phyloP scores from a whole-genome alignment of 2,888 invertebrate species.

The Saturnia japonica region DNA sequence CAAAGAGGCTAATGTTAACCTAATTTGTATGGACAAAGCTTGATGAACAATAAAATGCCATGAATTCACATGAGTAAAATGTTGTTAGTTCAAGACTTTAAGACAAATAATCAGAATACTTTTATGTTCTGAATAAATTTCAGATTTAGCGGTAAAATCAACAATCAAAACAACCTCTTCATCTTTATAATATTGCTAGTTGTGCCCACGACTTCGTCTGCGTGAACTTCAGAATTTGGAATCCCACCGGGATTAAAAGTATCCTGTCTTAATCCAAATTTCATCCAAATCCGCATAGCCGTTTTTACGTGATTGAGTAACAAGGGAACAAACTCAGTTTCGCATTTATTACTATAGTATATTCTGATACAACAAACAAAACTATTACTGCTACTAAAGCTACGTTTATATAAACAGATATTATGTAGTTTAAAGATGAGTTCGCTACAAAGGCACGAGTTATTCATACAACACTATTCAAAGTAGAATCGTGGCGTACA shows the following conservation, averaged over 20 bases:
- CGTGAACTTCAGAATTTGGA: too few relatives aligned
- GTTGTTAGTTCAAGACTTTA: background rate
- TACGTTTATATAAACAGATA: background rate
- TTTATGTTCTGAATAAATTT: background rate
- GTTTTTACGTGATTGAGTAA: too few relatives aligned
- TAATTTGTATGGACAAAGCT: background rate
- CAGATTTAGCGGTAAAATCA: background rate
- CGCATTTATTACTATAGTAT: background rate
- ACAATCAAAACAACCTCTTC: background rate
- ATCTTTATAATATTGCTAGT: too few relatives aligned
- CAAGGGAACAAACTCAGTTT: too few relatives aligned
- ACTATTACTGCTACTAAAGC: background rate
- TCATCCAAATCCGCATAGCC: too few relatives aligned
- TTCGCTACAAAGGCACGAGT: slow-evolving; percentile 3
- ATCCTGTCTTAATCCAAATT: too few relatives aligned
- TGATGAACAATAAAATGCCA: background rate
- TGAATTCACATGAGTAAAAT: background rate
- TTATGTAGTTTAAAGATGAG: background rate
- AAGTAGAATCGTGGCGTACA: slow-evolving; percentile 14
- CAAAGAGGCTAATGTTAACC: background rate
- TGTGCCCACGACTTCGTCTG: too few relatives aligned
- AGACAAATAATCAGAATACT: background rate
- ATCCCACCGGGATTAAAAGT: too few relatives aligned
- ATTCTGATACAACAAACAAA: background rate
- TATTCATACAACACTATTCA: slow-evolving; percentile 14